Evolutionary conservation across 1,140 invertebrate genomes (phyloP), one percentile per base, ranked within the genome.

Genomic region (Platyura marginata): DNA sequence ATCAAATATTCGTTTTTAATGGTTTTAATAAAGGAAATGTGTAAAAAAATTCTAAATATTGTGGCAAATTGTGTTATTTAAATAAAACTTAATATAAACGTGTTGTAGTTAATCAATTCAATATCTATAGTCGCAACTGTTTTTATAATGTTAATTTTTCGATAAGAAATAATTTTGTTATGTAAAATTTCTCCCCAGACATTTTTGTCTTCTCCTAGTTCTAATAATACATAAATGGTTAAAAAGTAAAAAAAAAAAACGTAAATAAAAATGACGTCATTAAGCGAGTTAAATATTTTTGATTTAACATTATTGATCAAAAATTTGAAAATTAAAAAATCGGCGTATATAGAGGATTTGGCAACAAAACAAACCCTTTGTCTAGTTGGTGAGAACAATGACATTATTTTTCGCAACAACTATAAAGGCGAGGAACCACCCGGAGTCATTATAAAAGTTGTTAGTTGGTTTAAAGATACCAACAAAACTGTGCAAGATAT

Each of bases 381-480:
- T 42, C 42, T 61, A 35, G 59, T 61, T 41, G 55, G 54, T 21
- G 53, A 55, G 25, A 54, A 59, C 44, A 59, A 61, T 49, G 58
- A 61, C 25, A 57, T 61, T 47, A 50, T 61, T 29, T 33, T 61
- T 36, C 58, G 58, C 15, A 58, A 58, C 41, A 54, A 50, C 45
- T 46, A 70, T 66, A 47, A 52, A 20, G 44, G 25, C 9, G 51
- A 38, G 3, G 6, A 8, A 6, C 25, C 13, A 13, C 6, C 6
- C 6, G 6, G 10, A 13, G 36, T 18, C 36, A 21, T 76, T n/a
- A 54, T 77, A n/a, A 78, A 74, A 50, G 69, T 72, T 51, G 61
- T 82, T 44, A 71, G 73, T 46, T 82, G 78, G 79, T 75, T 75
- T 55, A 62, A 64, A 47, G 67, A 70, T 21, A 59, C 57, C 18